A percentile compares a stretch with the other conserved stretches of the same genome.
Conservation (phyloP, 2,888 invertebrate species). For the Cataglyphis rosenhaueri region DNA sequence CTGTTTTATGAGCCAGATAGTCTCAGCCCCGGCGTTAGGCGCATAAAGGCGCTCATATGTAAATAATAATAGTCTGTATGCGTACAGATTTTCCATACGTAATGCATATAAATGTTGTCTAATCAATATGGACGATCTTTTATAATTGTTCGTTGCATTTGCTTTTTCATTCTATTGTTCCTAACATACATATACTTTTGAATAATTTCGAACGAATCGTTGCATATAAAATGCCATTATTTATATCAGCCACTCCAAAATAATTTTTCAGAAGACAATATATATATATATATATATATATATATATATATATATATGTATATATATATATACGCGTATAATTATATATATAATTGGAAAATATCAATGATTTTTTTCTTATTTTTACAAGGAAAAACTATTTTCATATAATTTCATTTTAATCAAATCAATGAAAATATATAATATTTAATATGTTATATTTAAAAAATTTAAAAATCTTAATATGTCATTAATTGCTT, state of each 20-base stretch:
- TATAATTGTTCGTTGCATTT: neutral
- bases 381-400: neutral
- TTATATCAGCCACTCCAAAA: neutral
- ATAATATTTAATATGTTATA: neutral
- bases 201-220: neutral
- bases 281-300: neutral
- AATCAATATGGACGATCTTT: neutral
- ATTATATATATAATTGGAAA: neutral
- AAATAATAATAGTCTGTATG: constrained; percentile 11
- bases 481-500: neutral
- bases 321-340: neutral
- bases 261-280: neutral
- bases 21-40: neutral
- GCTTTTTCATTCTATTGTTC: neutral
- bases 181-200: neutral
- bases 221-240: neutral
- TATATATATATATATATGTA: neutral
- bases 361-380: neutral
- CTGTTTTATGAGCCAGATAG: constrained; percentile 34
- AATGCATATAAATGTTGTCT: neutral
- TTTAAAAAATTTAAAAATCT: neutral
- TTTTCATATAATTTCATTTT: neutral
- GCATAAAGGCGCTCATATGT: neutral
- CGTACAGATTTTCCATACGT: neutral
- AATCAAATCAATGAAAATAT: neutral